These are phyloP conservation scores for Eupithecia insigniata DNA, from an alignment of 2,888 invertebrate genomes.

Conservation along the genomic window DNA sequence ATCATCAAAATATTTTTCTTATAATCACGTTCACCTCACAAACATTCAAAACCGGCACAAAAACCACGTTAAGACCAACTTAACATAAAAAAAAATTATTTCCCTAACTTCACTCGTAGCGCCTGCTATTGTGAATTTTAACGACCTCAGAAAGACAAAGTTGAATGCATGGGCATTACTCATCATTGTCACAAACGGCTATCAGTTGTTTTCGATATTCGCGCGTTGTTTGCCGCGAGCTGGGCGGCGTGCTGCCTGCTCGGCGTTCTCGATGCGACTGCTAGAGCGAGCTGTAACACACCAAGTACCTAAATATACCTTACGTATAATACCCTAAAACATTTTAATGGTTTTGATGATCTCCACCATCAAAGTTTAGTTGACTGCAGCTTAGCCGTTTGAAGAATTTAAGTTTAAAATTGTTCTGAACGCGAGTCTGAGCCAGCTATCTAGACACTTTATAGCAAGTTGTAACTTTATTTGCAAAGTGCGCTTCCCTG, in stretches of 20 bases:
- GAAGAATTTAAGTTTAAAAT: neutral
- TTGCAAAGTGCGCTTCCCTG: constrained; percentile 11
- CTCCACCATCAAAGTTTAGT: neutral
- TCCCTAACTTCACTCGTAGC: constrained; percentile 47
- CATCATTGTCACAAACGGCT: constrained; percentile 52
- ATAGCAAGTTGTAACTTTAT: constrained; percentile 12
- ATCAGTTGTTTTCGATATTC: constrained; percentile 57
- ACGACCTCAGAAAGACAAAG: constrained; percentile 49
- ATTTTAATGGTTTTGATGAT: neutral
- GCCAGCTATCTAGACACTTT: neutral
- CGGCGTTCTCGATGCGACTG: constrained; percentile 62
- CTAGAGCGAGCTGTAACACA: constrained; percentile 17
- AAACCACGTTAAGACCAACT: constrained; percentile 37
- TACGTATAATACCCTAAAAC: constrained; percentile 5
- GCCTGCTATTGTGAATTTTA: constrained; percentile 50
- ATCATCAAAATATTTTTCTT: neutral
- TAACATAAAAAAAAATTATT: constrained; percentile 47
- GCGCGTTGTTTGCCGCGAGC: constrained; percentile 51
- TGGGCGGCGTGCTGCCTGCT: constrained; percentile 60
- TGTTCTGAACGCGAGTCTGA: too few species aligned
- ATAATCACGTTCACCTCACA: neutral
- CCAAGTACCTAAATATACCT: constrained; percentile 2
- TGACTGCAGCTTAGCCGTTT: constrained; percentile 5
- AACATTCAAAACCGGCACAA: constrained; percentile 20
- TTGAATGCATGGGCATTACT: constrained; percentile 54